Conservation (phyloP, 1,140 invertebrate genomes). For the Ceratoteleas bidentatus region DNA sequence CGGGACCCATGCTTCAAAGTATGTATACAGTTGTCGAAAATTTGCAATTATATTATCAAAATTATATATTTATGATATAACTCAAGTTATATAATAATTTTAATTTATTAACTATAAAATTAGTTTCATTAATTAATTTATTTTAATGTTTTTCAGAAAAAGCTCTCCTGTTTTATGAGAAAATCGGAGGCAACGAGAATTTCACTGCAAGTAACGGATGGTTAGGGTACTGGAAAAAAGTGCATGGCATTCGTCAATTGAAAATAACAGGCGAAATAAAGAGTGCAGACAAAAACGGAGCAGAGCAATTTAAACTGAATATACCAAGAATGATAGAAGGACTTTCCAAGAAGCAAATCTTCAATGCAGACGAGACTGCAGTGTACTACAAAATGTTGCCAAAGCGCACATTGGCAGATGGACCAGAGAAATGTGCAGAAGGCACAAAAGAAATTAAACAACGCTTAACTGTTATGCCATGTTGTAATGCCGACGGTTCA, state of each 20-base stretch:
- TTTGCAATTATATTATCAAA: too few relatives aligned
- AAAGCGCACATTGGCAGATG: slow-evolving; percentile 59
- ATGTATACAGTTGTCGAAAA: too few relatives aligned
- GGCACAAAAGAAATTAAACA: slow-evolving; percentile 56
- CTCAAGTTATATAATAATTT: too few relatives aligned
- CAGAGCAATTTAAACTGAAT: not conserved
- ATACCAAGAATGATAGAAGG: slow-evolving; percentile 2
- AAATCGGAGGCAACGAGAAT: not conserved
- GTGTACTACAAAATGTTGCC: slow-evolving; percentile 69
- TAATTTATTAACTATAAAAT: too few relatives aligned
- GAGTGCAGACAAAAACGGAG: slow-evolving; percentile 3
- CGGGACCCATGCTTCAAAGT: too few relatives aligned
- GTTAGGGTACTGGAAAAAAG: not conserved
- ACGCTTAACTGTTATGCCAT: slow-evolving; percentile 68
- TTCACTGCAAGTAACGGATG: not conserved
- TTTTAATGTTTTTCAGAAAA: not conserved
- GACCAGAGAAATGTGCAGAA: not conserved
- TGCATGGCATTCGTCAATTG: not conserved
- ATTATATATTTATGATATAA: too few relatives aligned
- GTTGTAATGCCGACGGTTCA: slow-evolving; percentile 73
- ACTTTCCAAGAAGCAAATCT: slow-evolving; percentile 63
- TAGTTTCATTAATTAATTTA: not conserved
- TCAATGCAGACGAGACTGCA: slow-evolving; percentile 71
- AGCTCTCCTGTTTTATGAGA: not conserved
- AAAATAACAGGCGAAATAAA: slow-evolving; percentile 1